Evolutionary conservation across 1,140 invertebrate genomes (phyloP).

Genomic region (Radopholus similis): DNA sequence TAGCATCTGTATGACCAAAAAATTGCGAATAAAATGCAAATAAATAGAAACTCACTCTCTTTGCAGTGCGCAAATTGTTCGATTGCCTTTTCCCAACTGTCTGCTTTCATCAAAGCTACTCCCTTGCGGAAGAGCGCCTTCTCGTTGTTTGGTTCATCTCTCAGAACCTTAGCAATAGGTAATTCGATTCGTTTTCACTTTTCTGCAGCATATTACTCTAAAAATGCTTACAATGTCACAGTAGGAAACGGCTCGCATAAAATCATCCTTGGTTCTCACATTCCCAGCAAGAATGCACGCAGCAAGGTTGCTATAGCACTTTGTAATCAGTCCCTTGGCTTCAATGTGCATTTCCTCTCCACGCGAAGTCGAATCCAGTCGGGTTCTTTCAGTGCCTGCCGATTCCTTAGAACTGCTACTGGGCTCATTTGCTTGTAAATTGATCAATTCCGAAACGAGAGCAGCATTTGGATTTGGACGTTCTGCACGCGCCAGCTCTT

Average conservation of each 20-base stretch:
- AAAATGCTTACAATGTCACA: conserved; percentile 26
- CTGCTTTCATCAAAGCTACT: conserved; percentile 27
- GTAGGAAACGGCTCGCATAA: conserved; percentile 21
- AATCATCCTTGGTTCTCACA: conserved; percentile 23
- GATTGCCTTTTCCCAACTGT: conserved; percentile 24
- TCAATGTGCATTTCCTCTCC: conserved; percentile 24
- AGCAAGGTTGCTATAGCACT: conserved; percentile 36
- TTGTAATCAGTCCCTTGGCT: conserved; percentile 19
- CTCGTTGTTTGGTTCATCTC: conserved; percentile 23
- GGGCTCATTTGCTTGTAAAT: neutral
- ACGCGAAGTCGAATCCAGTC: conserved; percentile 26
- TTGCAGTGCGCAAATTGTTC: conserved; percentile 18
- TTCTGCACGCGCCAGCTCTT: neutral
- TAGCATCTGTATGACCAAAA: conserved; percentile 24
- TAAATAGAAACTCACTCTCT: conserved; percentile 23
- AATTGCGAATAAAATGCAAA: neutral
- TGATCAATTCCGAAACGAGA: neutral
- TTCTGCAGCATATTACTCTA: neutral
- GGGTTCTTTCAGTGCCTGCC: neutral
- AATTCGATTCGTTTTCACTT: neutral
- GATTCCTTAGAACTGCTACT: conserved; percentile 2
- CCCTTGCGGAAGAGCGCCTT: conserved; percentile 35
- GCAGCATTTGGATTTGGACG: neutral
- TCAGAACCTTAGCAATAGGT: conserved; percentile 22
- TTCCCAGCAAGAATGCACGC: conserved; percentile 33